Conservation (phyloP, 2,888 invertebrate species). For the Herminia tarsipennalis region DNA sequence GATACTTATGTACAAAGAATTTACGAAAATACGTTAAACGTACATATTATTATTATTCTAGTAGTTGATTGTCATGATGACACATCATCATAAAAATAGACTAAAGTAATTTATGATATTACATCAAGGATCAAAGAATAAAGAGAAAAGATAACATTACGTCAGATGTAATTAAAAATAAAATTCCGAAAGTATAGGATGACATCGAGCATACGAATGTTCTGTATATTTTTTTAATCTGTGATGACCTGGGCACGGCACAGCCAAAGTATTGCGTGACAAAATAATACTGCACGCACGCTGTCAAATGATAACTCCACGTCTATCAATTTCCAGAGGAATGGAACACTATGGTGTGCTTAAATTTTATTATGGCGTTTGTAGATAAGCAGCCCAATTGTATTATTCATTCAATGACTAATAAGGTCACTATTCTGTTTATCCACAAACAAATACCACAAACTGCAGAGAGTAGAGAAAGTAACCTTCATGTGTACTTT, state of each 20-base stretch:
- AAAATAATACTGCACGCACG: conserved; percentile 72
- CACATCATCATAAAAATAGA: no score
- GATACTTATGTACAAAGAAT: no score
- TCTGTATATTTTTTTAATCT: conserved; percentile 49
- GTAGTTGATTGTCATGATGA: no score
- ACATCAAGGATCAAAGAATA: no score
- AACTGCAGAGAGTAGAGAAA: no score
- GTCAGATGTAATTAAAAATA: no score
- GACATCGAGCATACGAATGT: not conserved
- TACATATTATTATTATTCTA: no score
- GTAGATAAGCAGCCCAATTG: conserved; percentile 70
- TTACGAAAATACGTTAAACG: no score
- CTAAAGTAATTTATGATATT: no score
- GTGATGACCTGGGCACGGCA: conserved; percentile 66
- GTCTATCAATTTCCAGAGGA: conserved; percentile 83
- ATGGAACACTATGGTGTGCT: conserved; percentile 66
- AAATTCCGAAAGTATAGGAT: not conserved
- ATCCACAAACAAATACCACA: no score
- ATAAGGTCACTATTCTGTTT: conserved; percentile 46
- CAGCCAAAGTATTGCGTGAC: conserved; percentile 72
- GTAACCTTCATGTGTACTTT: not conserved
- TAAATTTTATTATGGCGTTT: conserved; percentile 65
- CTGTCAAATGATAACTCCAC: conserved; percentile 84
- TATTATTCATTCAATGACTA: conserved; percentile 63
- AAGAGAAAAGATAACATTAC: no score